These are phyloP conservation scores for Pogonus chalceus DNA, from an alignment of 1,140 invertebrate species.

Conservation along the genomic window DNA sequence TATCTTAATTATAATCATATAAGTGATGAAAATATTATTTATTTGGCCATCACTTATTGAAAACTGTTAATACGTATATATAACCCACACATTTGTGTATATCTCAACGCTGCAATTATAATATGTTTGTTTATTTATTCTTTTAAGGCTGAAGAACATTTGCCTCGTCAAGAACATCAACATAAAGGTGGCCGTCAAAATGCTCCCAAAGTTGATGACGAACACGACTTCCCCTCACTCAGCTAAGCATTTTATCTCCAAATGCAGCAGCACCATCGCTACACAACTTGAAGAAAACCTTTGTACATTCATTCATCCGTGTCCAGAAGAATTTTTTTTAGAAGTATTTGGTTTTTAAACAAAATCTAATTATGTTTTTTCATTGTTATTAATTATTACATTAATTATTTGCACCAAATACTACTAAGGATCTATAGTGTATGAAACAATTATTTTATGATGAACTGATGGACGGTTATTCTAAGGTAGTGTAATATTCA, in stretches of 20 bases:
- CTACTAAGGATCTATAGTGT: no score
- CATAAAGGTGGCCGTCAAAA: slow-evolving; percentile 32
- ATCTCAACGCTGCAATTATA: no score
- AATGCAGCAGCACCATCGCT: neutral
- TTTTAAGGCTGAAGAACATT: slow-evolving; percentile 9
- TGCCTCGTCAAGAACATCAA: neutral
- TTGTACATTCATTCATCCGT: slow-evolving; percentile 6
- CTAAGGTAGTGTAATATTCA: slow-evolving; percentile 1
- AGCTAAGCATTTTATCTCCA: slow-evolving; percentile 44
- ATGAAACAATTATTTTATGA: no score
- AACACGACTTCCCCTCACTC: slow-evolving; percentile 87
- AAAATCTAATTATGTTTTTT: neutral
- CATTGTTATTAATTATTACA: neutral
- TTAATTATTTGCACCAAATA: slow-evolving; percentile 1
- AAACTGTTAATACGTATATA: no score
- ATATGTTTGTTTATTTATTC: slow-evolving; percentile 11
- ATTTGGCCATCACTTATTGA: no score
- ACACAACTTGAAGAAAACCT: neutral
- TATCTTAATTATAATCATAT: no score
- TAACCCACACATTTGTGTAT: no score
- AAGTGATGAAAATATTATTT: no score
- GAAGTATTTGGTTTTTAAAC: neutral
- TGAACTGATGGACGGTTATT: slow-evolving; percentile 8
- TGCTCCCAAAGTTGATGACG: slow-evolving; percentile 90
- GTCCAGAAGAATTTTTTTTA: slow-evolving; percentile 3